A percentile compares a stretch with the other conserved stretches of the same genome.
Evolutionary conservation across 2,888 invertebrate genomes (phyloP).

Genomic region (Microplitis manilae): DNA sequence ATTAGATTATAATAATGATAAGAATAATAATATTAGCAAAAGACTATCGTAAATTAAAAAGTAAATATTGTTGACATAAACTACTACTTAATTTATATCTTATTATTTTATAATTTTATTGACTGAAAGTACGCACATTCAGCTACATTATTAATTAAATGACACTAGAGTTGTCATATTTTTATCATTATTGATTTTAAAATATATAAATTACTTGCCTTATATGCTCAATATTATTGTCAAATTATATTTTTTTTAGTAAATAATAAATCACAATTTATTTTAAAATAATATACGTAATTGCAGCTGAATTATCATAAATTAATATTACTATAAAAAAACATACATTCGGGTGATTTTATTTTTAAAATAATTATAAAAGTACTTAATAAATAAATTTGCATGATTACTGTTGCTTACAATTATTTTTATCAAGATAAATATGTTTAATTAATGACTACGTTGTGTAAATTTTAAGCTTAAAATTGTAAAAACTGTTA

Average conservation of each 20-base stretch:
- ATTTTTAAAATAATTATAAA: not conserved
- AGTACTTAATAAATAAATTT: not conserved
- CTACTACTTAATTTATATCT: constrained; percentile 27
- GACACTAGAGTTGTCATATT: not conserved
- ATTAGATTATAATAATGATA: constrained; percentile 2
- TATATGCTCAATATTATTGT: not conserved
- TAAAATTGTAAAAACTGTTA: not conserved
- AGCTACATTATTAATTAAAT: not conserved
- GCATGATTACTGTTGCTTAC: not conserved
- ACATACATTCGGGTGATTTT: not conserved
- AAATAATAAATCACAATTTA: not conserved
- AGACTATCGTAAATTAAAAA: not conserved
- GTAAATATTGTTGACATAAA: not conserved
- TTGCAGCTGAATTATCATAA: not conserved
- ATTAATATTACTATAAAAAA: no score
- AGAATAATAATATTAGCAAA: not conserved
- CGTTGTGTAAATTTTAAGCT: not conserved
- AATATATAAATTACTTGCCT: not conserved
- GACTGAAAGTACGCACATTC: constrained; percentile 9
- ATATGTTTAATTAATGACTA: not conserved
- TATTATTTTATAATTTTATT: constrained; percentile 33
- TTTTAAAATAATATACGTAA: not conserved
- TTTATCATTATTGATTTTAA: not conserved
- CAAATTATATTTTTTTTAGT: not conserved
- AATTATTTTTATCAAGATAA: not conserved